Evolutionary conservation across 2,888 invertebrate genomes (phyloP).

Genomic region (Macrophya alboannulata): DNA sequence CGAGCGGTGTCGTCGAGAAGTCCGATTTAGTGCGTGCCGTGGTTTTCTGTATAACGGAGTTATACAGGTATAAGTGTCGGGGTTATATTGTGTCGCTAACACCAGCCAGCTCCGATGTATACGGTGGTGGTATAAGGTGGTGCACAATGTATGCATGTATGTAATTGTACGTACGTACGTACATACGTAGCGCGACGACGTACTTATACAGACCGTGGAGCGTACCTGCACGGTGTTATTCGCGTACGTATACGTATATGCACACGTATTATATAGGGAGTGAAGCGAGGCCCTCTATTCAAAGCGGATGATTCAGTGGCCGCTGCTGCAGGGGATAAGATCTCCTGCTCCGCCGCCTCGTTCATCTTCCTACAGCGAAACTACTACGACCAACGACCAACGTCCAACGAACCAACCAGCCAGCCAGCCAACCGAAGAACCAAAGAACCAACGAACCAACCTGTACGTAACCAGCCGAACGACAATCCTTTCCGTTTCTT

Average conservation of each 20-base stretch:
- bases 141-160: background rate
- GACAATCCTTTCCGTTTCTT: slow-evolving; percentile 65
- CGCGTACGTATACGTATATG: slow-evolving; percentile 13
- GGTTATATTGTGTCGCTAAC: slow-evolving; percentile 38
- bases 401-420: slow-evolving; percentile 63
- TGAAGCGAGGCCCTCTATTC: slow-evolving; percentile 76
- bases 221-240: background rate
- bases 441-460: slow-evolving; percentile 63
- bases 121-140: slow-evolving; percentile 15
- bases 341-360: slow-evolving; percentile 76
- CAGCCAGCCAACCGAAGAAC: slow-evolving; percentile 56
- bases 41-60: slow-evolving; percentile 68
- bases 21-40: slow-evolving; percentile 73
- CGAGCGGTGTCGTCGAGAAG: slow-evolving; percentile 59
- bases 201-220: background rate
- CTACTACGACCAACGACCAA: slow-evolving; percentile 26
- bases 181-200: background rate
- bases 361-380: slow-evolving; percentile 69
- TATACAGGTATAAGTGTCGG: background rate
- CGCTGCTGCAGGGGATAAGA: slow-evolving; percentile 78
- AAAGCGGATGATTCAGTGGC: slow-evolving; percentile 79
- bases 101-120: background rate
- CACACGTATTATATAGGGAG: slow-evolving; percentile 72
- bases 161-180: background rate
- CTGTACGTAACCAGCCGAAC: slow-evolving; percentile 72